Base-by-base conservation (phyloP, 2,797 vertebrate species). In the Crocidura indochinensis region DNA sequence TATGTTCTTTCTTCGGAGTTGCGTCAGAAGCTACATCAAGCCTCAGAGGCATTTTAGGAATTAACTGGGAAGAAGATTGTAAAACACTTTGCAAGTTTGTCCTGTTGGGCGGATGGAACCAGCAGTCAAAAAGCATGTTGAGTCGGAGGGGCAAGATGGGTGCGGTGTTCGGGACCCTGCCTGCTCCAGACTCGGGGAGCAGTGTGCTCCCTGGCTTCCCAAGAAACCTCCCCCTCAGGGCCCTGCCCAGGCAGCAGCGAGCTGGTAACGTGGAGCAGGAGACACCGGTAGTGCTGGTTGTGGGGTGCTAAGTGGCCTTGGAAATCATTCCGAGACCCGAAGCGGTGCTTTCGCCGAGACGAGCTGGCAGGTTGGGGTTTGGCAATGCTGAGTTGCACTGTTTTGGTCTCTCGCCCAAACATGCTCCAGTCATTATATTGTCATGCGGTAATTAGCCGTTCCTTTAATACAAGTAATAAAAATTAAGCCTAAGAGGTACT, bases 391-490 rank as follows among this genome's bases (percentile, higher is more conserved):
- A 93, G 96, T 79, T 83, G 0, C 92, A 94, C 96, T 87, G 82
- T 96, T 96, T 94, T 86, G 93, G 78, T 96, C 87, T 96, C 83
- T 29, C 75, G 94, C 94, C 92, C 24, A 12, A 95, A 97, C 95
- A 95, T 44, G 71, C 92, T 92, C 79, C 60, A 85, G 75, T 96
- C 92, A 83, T 96, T 98, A 96, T 94, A 83, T 91, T 95, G 80
- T 95, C 86, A 22, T 93, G 84, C 81, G 80, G 49, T 44, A 83
- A 97, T 98, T 97, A 96, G 93, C 96, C 96, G 84, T 94, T 97
- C 96, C 93, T 97, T 96, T 97, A 96, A 96, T 91, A 85, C 91
- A 92, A 81, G 96, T 97, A 95, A 95, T 97, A 97, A 95, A 97
- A 96, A 93, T 97, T 91, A 97, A 95, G 93, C 95, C 91, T 82